Conservation (phyloP, 1,140 invertebrate genomes). For the Drosophila simulans region DNA sequence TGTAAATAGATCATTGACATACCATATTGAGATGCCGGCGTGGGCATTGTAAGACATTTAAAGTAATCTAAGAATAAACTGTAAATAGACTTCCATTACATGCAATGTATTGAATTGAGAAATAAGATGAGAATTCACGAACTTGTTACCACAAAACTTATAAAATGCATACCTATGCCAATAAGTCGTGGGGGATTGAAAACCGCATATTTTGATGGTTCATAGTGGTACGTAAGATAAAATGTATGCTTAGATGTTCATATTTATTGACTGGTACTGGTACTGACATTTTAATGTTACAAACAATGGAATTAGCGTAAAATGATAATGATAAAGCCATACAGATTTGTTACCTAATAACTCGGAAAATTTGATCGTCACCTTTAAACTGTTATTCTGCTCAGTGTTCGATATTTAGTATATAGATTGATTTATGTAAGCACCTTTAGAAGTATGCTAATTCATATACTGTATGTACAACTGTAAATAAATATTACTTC, state of each 20-base stretch:
- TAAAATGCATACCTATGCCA: slow-evolving; percentile 17
- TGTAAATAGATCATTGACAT: slow-evolving; percentile 63
- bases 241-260: slow-evolving; percentile 53
- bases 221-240: slow-evolving; percentile 24
- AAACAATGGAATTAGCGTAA: slow-evolving; percentile 47
- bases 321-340: slow-evolving; percentile 39
- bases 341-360: slow-evolving; percentile 47
- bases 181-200: slow-evolving; percentile 8
- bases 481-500: slow-evolving; percentile 55
- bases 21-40: slow-evolving; percentile 27
- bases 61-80: slow-evolving; percentile 60
- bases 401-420: slow-evolving; percentile 56
- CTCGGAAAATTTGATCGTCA: slow-evolving; percentile 48
- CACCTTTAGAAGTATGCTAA: slow-evolving; percentile 38
- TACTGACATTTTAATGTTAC: slow-evolving; percentile 50
- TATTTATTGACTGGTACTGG: slow-evolving; percentile 52
- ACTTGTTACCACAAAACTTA: slow-evolving; percentile 43
- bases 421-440: slow-evolving; percentile 48
- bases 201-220: slow-evolving; percentile 17
- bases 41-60: slow-evolving; percentile 56
- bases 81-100: slow-evolving; percentile 70
- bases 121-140: slow-evolving; percentile 39
- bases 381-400: slow-evolving; percentile 50
- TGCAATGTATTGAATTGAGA: slow-evolving; percentile 58
- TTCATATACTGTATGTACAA: slow-evolving; percentile 45